A percentile compares a stretch with the other conserved stretches of the same genome.
phyloP scores from a whole-genome alignment of 2,797 vertebrate species.

The Mus spretus region DNA sequence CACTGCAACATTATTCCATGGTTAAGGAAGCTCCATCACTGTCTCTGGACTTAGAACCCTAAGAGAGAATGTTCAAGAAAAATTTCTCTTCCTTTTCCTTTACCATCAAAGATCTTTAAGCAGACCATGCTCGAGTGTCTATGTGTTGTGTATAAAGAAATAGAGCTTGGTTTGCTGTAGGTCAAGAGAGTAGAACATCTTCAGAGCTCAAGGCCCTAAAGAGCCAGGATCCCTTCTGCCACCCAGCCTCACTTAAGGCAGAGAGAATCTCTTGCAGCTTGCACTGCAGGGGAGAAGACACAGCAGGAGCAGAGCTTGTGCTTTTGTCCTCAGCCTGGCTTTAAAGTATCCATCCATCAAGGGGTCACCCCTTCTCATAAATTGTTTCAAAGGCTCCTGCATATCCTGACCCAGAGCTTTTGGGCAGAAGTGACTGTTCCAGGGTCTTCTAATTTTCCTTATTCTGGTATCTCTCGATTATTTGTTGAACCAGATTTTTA shows the following conservation, averaged over 20 bases:
- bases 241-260: background rate
- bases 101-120: constrained; percentile 38
- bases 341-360: background rate
- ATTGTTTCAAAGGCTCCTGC: background rate
- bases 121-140: fast-evolving
- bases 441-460: background rate
- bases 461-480: background rate
- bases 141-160: background rate
- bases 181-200: background rate
- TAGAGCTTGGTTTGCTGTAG: background rate
- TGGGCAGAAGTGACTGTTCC: background rate
- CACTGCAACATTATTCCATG: background rate
- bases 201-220: background rate
- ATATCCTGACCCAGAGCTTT: background rate
- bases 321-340: background rate
- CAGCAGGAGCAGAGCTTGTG: background rate
- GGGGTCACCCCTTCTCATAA: fast-evolving
- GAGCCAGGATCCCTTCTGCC: background rate
- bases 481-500: constrained; percentile 18
- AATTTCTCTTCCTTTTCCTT: constrained; percentile 17
- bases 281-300: background rate
- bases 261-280: background rate
- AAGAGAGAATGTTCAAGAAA: background rate
- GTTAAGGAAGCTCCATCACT: background rate
- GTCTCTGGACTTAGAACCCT: background rate